Evolutionary conservation across 2,797 vertebrate species (phyloP).

Genomic region (Nannoperca obscura): DNA sequence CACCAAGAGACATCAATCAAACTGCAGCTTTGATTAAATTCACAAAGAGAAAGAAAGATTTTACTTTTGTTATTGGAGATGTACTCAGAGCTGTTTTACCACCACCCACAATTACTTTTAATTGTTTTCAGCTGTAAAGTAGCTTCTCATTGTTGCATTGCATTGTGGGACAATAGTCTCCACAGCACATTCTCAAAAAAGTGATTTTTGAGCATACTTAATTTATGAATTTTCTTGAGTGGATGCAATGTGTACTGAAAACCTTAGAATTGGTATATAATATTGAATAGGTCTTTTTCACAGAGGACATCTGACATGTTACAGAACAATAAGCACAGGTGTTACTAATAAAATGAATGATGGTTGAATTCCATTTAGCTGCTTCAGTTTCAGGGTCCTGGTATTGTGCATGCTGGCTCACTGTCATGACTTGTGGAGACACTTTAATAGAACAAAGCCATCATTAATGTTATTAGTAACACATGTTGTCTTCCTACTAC

Average conservation of each 20-base stretch:
- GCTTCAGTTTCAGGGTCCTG: not conserved
- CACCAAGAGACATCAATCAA: not conserved
- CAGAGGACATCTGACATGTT: not conserved
- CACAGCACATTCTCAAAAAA: not conserved
- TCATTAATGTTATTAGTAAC: not conserved
- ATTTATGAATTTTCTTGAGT: not conserved
- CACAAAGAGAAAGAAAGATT: not conserved
- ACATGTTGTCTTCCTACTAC: not conserved
- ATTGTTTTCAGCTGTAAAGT: not conserved
- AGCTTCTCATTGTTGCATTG: not conserved
- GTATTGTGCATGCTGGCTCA: not conserved
- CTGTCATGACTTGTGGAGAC: not conserved
- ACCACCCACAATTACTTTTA: not conserved
- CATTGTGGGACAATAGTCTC: not conserved
- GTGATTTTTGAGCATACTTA: not conserved
- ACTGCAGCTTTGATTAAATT: not conserved
- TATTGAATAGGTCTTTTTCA: not conserved
- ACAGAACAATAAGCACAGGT: not conserved
- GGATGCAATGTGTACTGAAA: not conserved
- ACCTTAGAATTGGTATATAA: not conserved
- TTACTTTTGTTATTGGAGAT: not conserved
- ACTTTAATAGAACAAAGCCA: not conserved
- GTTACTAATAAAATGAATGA: constrained; percentile 1
- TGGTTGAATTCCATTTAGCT: constrained; percentile 6
- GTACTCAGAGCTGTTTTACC: not conserved